Evolutionary conservation across 2,888 invertebrate species (phyloP), one percentile per base, ranked within the genome.

Genomic region (Hipparchia semele): DNA sequence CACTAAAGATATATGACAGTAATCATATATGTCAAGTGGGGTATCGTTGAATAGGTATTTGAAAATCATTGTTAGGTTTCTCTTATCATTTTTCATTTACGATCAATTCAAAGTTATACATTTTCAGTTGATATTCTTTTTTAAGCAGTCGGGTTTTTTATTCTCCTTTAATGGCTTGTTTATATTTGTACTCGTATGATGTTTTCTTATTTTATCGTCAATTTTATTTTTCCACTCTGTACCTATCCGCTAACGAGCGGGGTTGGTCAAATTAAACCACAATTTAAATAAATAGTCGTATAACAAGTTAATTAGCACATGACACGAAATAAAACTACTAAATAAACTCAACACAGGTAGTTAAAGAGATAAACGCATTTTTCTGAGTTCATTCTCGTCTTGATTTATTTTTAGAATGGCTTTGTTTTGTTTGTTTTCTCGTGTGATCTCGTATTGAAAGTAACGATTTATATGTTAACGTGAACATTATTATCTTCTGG

Each of bases 321-420:
- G 65, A 9, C 33, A 12, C 51, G 51, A 51, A 65, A 65, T 51
- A 65, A 65, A 53, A 65, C 33, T 51, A 65, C 59, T 59, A 39
- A 39, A 39, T 39, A 13, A 65, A 56, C 46, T 8, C 56, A 56
- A 56, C 33, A 65, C 64, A 13, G 56, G 56, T 51, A 67, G 67
- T 56, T 67, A 56, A 46, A 56, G 46, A 56, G 56, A 56, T 66
- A 67, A 67, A 56, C 56, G 56, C 66, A 62, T 71, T 64, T 69
- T 68, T 62, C 54, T 13, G 69, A 70, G 75, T 70, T 71, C 75
- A 70, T 75, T 72, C 71, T 60, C 68, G 66, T 68, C 70, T 70
- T 70, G 49, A 71, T 71, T 66, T 73, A 73, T 73, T 72, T 74
- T 72, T 74, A 72, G 72, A 65, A 8, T 13, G 9, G 49, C 6